phyloP scores from a whole-genome alignment of 2,113 vertebrate species.

The Seriola aureovittata region DNA sequence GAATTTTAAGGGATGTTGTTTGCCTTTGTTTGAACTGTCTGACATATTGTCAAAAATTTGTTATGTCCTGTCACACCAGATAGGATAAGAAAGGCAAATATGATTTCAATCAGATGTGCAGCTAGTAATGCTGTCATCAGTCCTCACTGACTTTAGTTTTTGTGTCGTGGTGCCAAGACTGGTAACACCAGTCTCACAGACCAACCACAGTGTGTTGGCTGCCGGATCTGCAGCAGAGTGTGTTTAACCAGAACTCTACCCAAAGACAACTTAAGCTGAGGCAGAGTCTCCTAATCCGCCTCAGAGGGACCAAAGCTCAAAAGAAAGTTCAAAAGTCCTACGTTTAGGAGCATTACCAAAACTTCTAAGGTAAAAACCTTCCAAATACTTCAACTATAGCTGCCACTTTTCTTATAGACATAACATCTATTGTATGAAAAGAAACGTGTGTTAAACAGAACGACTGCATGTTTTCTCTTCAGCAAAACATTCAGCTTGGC shows the following conservation, averaged over 20 bases:
- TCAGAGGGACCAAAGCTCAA: constrained; percentile 19
- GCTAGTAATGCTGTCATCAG: constrained; percentile 1
- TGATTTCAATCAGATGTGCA: not conserved
- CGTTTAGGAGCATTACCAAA: constrained; percentile 11
- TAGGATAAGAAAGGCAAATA: not conserved
- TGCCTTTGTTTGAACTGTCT: not conserved
- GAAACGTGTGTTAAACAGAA: not conserved
- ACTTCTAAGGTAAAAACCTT: not conserved
- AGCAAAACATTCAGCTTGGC: not conserved
- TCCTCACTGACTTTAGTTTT: not conserved
- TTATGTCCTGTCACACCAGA: not conserved
- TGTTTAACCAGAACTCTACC: constrained; percentile 35
- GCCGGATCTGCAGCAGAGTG: constrained; percentile 18
- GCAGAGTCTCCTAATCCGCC: constrained; percentile 28
- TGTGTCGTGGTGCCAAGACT: not conserved
- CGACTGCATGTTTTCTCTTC: not conserved
- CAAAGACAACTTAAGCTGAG: constrained; percentile 19
- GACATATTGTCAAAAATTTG: not conserved
- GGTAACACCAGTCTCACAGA: constrained; percentile 23
- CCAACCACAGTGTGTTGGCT: constrained; percentile 1
- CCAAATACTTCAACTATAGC: not conserved
- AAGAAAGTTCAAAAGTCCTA: not conserved
- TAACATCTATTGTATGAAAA: not conserved
- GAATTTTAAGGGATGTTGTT: not conserved
- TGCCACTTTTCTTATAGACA: not conserved